Percentiles rank a stretch among this genome's conserved stretches.
Conservation (phyloP, 1,140 invertebrate species). For the Zaprionus ghesquierei region DNA sequence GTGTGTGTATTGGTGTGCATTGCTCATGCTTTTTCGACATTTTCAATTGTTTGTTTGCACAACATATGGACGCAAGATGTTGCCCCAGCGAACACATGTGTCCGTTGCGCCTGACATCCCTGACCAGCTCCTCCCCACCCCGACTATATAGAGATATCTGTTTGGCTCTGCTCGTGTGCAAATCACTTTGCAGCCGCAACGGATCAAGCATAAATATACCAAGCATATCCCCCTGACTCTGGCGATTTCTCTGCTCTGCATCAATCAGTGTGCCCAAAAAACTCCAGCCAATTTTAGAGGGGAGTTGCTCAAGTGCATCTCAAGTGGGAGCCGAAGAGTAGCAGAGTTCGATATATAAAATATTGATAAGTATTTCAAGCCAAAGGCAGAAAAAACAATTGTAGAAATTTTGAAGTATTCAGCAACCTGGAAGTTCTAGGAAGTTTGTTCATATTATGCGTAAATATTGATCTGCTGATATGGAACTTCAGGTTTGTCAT, state of each 20-base stretch:
- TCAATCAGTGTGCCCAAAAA: too few relatives aligned
- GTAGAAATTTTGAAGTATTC: not conserved
- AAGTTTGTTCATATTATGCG: not conserved
- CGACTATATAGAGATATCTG: too few relatives aligned
- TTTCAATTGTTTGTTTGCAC: slow-evolving; percentile 73
- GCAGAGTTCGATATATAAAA: too few relatives aligned
- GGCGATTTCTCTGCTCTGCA: too few relatives aligned
- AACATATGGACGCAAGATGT: slow-evolving; percentile 77
- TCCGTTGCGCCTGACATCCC: slow-evolving; percentile 14
- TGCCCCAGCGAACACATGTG: slow-evolving; percentile 64
- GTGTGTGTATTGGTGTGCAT: not conserved
- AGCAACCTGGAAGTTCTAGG: not conserved
- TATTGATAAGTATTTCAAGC: too few relatives aligned
- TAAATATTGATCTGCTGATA: not conserved
- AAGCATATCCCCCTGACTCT: too few relatives aligned
- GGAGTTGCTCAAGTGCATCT: not conserved
- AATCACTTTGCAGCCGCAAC: not conserved
- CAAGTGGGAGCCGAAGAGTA: too few relatives aligned
- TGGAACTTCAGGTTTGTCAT: not conserved
- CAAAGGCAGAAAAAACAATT: not conserved
- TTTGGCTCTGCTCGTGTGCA: not conserved
- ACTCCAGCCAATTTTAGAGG: too few relatives aligned
- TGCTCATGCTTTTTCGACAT: slow-evolving; percentile 13
- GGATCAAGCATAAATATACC: not conserved
- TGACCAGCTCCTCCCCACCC: not conserved